These are phyloP conservation scores for Lochmaea crataegi DNA, from an alignment of 2,888 invertebrate genomes.

Conservation along the genomic window DNA sequence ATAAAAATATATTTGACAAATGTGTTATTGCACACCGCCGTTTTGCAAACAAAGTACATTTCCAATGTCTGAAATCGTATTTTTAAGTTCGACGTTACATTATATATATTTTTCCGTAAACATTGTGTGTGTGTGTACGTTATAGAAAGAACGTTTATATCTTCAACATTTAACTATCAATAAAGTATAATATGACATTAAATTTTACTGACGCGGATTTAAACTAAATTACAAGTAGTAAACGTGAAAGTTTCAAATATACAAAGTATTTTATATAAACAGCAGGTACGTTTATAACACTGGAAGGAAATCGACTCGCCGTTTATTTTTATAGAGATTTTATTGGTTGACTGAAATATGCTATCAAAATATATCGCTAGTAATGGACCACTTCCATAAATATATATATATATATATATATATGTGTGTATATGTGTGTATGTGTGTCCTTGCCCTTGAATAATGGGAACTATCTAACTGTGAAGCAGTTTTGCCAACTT, in stretches of 20 bases:
- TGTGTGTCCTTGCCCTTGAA: no score
- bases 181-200: constrained; percentile 53
- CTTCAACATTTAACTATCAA: constrained; percentile 49
- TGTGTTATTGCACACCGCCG: constrained; percentile 25
- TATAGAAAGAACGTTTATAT: constrained; percentile 23
- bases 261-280: constrained; percentile 46
- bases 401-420: no score
- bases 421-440: no score
- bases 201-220: constrained; percentile 48
- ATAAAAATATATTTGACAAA: constrained; percentile 25
- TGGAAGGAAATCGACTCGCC: constrained; percentile 22
- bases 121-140: constrained; percentile 25
- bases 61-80: constrained; percentile 28
- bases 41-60: constrained; percentile 27
- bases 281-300: constrained; percentile 24
- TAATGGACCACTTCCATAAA: constrained; percentile 19
- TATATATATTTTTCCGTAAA: constrained; percentile 24
- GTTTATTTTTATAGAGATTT: constrained; percentile 31
- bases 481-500: no score
- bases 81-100: constrained; percentile 20
- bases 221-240: constrained; percentile 46
- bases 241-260: constrained; percentile 43
- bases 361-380: constrained; percentile 24
- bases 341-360: constrained; percentile 29
- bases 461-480: no score